Conservation (phyloP, 35 echinoderm and acorn worm genomes). For the Heliocidaris erythrogramma region DNA sequence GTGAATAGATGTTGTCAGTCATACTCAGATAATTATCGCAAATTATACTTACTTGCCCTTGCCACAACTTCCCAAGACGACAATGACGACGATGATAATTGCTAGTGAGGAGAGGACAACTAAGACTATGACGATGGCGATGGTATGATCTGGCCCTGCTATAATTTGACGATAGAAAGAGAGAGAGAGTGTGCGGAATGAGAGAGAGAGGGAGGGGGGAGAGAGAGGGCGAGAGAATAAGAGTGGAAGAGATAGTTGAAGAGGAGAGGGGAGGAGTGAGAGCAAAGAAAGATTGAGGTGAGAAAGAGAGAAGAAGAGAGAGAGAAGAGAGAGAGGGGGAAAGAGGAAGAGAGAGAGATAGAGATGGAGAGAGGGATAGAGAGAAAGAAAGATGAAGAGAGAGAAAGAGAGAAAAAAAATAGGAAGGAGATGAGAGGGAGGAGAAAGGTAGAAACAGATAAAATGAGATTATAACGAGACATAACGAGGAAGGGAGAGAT, state of each 20-base stretch:
- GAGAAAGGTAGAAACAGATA: neutral
- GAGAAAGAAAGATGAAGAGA: neutral
- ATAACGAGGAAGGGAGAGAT: neutral
- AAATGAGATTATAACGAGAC: neutral
- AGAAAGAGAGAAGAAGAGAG: neutral
- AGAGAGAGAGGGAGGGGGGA: neutral
- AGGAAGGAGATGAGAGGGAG: neutral
- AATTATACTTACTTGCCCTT: conserved; percentile 28
- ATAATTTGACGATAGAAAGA: neutral
- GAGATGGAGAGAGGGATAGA: neutral
- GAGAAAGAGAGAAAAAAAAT: neutral
- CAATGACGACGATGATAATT: neutral
- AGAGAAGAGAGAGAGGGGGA: too few species aligned
- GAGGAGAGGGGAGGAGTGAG: neutral
- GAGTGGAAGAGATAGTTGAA: too few species aligned
- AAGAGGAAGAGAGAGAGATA: neutral
- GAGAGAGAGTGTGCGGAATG: neutral
- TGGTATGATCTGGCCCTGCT: neutral
- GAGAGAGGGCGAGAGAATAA: neutral
- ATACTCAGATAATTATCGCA: too few species aligned
- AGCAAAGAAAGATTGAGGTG: too few species aligned
- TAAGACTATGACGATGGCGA: neutral
- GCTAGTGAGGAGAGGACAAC: neutral
- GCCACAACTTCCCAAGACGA: conserved; percentile 25
- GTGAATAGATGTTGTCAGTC: too few species aligned